Percentiles rank a stretch among this genome's conserved stretches.
These are phyloP conservation scores for Calameuta pallipes DNA, from an alignment of 2,888 invertebrate genomes.

Conservation along the genomic window DNA sequence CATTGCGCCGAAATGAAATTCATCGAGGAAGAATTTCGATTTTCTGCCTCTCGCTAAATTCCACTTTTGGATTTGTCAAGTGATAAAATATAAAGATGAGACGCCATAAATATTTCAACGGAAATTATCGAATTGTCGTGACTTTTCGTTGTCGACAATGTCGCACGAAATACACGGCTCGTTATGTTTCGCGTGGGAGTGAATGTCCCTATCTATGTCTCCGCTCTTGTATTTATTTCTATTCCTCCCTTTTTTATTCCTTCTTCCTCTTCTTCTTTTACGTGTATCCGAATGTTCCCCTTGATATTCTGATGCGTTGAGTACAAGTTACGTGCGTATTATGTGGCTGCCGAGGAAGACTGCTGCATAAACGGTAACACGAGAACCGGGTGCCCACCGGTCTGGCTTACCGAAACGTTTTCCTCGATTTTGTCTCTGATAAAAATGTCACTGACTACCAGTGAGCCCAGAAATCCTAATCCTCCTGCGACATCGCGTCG, in stretches of 20 bases:
- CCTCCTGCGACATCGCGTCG: background rate
- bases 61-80: background rate
- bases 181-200: constrained; percentile 40
- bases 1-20: background rate
- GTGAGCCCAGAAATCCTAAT: background rate
- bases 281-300: constrained; percentile 19
- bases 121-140: background rate
- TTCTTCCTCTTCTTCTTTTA: background rate
- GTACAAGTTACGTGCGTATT: constrained; percentile 51
- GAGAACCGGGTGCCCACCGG: constrained; percentile 28
- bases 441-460: background rate
- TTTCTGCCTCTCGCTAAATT: background rate
- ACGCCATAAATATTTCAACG: background rate
- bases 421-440: constrained; percentile 6
- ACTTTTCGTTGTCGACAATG: background rate
- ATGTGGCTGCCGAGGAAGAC: constrained; percentile 40
- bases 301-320: constrained; percentile 35
- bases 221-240: constrained; percentile 25
- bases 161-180: constrained; percentile 22
- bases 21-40: background rate
- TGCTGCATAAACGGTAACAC: constrained; percentile 50
- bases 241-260: background rate
- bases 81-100: background rate
- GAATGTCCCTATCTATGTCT: constrained; percentile 31
- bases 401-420: background rate